Base-by-base conservation (phyloP, 2,888 invertebrate species). In the Phlogophora meticulosa region DNA sequence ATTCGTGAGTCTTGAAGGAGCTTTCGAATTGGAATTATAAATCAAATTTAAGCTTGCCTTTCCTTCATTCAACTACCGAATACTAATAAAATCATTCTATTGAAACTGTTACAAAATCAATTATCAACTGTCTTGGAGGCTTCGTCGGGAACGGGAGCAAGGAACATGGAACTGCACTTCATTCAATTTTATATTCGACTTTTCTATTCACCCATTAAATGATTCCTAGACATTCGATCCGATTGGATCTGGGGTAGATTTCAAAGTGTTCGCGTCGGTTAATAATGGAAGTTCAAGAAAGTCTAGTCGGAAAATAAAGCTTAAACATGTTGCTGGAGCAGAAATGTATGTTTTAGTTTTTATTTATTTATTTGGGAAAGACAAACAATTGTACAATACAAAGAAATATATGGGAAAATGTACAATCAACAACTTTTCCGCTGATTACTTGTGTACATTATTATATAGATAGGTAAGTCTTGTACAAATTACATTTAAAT, bases 161-260 rank as follows among this genome's bases (percentile, higher is more conserved):
- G 61, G 69, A 80, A 89, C 89, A 90, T 61, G 85, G 86, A 88
- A 90, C 75, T 87, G 89, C 89, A 90, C 89, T 89, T 85, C 87
- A 86, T 86, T 87, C 85, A 78, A 83, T 89, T 84, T 86, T 85
- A 85, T 87, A 88, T 87, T 84, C 85, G 81, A 82, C 80, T 78
- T 80, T 80, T 71, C 72, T 64, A 76, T 75, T 78, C 64, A 58
- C 28, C 76, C 78, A 72, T 80, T 86, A 78, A 86, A 83, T 82
- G 77, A 79, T 87, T 83, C 73, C 58, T 70, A 72, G 83, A 81
- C 67, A 64, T 67, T 66, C 66, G 77, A 80, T 55, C 55, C 45
- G 63, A 64, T 69, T 76, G 76, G 59, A 68, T 68, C 74, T 58
- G 24, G 46, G 59, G 57, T 48, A 36, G 58, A 60, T 65, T 73